Percentiles rank a stretch among this genome's conserved stretches.
Evolutionary conservation across 2,797 vertebrate species (phyloP).

Genomic region (Capromys pilorides): DNA sequence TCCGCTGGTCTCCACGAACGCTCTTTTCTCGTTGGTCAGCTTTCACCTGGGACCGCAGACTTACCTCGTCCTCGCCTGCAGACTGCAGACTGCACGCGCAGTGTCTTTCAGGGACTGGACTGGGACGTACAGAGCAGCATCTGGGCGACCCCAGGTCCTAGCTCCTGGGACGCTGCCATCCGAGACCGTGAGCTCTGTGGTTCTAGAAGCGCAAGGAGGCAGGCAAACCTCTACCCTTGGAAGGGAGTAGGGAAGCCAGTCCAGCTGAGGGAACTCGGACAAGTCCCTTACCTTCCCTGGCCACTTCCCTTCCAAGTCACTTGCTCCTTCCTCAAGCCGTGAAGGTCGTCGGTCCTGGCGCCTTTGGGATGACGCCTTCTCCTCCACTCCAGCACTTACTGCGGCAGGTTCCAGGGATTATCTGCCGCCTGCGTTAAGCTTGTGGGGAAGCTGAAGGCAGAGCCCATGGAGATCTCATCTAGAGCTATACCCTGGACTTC

Average conservation of each 20-base stretch:
- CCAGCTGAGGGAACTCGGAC: neutral
- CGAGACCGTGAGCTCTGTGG: accelerated
- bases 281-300: neutral
- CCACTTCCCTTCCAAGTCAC: too few species aligned
- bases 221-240: neutral
- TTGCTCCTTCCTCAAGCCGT: neutral
- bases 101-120: neutral
- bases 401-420: neutral
- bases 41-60: neutral
- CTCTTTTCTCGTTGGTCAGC: neutral
- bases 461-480: too few species aligned
- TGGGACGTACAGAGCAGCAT: neutral
- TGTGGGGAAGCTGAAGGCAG: neutral
- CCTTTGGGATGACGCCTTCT: neutral
- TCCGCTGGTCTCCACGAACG: neutral
- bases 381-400: neutral
- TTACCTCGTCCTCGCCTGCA: neutral
- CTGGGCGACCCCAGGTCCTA: neutral
- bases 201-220: accelerated
- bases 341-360: neutral
- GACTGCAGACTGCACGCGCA: neutral
- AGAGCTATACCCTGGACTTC: neutral
- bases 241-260: neutral
- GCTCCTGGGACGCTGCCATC: neutral
- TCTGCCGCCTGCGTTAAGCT: neutral